phyloP scores from a whole-genome alignment of 2,797 vertebrate genomes.

The Masticophis lateralis region DNA sequence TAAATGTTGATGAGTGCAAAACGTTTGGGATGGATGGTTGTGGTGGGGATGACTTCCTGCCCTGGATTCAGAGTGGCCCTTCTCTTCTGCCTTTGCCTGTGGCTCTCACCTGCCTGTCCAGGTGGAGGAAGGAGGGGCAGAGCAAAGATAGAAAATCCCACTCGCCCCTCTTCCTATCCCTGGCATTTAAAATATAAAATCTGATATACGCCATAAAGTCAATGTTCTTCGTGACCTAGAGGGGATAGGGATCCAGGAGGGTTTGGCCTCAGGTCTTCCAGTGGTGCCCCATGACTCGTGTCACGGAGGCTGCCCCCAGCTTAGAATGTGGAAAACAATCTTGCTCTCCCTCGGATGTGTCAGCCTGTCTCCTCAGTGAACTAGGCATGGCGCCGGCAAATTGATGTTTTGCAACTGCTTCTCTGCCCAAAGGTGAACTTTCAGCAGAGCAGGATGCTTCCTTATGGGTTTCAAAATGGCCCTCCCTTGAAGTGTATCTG shows the following conservation, averaged over 20 bases:
- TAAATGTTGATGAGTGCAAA: background rate
- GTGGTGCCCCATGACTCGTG: constrained; percentile 23
- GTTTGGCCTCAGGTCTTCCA: background rate
- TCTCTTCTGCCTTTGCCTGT: background rate
- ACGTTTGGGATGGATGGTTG: background rate
- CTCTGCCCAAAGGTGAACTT: background rate
- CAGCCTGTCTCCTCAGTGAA: background rate
- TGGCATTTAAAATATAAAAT: background rate
- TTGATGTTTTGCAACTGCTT: background rate
- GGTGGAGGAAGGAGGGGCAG: background rate
- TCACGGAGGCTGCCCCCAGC: constrained; percentile 51
- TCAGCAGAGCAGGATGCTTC: background rate
- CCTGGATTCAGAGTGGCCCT: background rate
- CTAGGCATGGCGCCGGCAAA: background rate
- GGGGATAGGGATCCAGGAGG: background rate
- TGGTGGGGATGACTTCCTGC: background rate
- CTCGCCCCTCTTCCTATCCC: background rate
- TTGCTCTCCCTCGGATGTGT: constrained; percentile 34
- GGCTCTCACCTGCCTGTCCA: background rate
- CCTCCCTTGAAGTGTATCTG: background rate
- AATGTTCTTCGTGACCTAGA: background rate
- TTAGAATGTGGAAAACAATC: constrained; percentile 14
- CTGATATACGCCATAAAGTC: background rate
- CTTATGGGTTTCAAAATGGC: background rate
- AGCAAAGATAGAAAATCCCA: background rate